Conservation (phyloP, 2,888 invertebrate genomes). For the Cinara cedri region DNA sequence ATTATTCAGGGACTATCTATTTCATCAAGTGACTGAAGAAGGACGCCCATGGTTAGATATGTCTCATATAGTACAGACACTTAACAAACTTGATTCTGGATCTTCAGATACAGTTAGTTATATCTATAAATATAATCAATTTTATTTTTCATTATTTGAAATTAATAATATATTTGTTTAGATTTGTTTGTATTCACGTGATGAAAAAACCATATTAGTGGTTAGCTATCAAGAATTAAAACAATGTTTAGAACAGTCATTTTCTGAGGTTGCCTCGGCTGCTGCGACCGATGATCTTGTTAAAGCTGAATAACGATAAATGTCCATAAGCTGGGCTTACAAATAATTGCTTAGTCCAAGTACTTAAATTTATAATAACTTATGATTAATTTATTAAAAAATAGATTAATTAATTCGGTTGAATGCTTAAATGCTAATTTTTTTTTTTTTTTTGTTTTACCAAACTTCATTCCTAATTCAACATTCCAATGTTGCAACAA, state of each 20-base stretch:
- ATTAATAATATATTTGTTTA: constrained; percentile 63
- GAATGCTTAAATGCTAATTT: constrained; percentile 42
- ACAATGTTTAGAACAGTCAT: constrained; percentile 91
- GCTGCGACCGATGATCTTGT: constrained; percentile 58
- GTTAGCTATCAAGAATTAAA: constrained; percentile 95
- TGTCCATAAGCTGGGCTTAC: neutral
- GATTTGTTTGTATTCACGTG: constrained; percentile 94
- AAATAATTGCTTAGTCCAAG: constrained; percentile 29
- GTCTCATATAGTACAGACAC: constrained; percentile 90
- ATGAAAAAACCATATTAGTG: constrained; percentile 94
- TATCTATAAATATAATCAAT: neutral
- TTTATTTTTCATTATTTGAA: constrained; percentile 1
- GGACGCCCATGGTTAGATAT: constrained; percentile 96
- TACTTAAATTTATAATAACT: constrained; percentile 50
- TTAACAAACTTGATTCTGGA: constrained; percentile 90
- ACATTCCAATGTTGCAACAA: constrained; percentile 52
- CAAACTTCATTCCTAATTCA: constrained; percentile 51
- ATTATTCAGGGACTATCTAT: constrained; percentile 95
- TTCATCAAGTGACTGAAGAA: constrained; percentile 92
- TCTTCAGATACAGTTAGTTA: constrained; percentile 74
- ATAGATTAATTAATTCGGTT: constrained; percentile 17
- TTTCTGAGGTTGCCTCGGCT: constrained; percentile 75
- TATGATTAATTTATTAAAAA: constrained; percentile 23
- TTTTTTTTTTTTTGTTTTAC: constrained; percentile 30
- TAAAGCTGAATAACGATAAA: constrained; percentile 51